Evolutionary conservation across 2,888 invertebrate species (phyloP), one percentile per base, ranked within the genome.

Genomic region (Drosophila diplacantha): DNA sequence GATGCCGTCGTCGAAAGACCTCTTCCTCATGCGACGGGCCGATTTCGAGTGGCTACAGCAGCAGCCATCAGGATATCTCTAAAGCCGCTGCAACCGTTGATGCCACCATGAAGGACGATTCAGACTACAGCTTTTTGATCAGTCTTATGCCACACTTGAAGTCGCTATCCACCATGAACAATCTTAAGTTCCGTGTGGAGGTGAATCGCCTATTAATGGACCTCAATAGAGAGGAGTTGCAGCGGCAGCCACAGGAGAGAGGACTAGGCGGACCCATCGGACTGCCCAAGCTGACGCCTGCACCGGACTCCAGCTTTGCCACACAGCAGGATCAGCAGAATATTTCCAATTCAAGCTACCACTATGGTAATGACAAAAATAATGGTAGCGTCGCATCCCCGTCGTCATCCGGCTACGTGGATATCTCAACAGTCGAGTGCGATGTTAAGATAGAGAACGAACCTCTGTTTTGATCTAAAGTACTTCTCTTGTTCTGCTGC

Each of bases 391-490:
- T 18, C 0, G 3, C 12, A 3, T 53, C 56, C 9, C 56, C 54
- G 11, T 49, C 39, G 9, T 32, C 37, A 11, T 51, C 56, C 29
- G 31, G 22, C 7, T 61, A 31, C 44, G 18, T 69, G 2, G 58
- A 77, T 14, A 74, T 72, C 34, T 71, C 81, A 2, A 46, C 71
- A 31, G 49, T 79, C 11, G 78, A 79, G 47, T 79, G 78, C 46
- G 78, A 79, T 64, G 81, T 79, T 38, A 79, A 79, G 47, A 81
- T 81, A 55, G 78, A 79, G 58, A 71, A 82, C 51, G 77, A 82
- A 8, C 39, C 70, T n/a, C 6, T 72, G 24, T 35, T 46, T 46
- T 75, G 18, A 29, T 52, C 3, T n/a, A 7, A 35, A 51, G n/a
- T n/a, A 7, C 5, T 8, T 6, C 12, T 18, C 18, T 14, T 9